Evolutionary conservation across 2,888 invertebrate genomes (phyloP), one percentile per base, ranked within the genome.

Genomic region (Pollenia griseotomentosa): DNA sequence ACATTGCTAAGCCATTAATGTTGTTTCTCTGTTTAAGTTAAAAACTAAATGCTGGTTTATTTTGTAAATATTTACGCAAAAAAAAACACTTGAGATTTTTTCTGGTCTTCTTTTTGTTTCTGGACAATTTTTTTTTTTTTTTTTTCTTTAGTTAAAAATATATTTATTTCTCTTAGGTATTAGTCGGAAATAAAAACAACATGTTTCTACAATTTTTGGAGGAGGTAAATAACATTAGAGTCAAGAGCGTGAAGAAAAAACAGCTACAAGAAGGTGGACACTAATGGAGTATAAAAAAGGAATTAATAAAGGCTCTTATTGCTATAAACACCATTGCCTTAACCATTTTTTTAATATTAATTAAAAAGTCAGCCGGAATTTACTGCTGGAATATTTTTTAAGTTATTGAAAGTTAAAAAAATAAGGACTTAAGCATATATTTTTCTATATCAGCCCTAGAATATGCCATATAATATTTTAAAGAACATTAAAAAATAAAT

Each of bases 161-260:
- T 59, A 61, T 70, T 61, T 51, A 63, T 73, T 73, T 46, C 57
- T 46, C 23, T 53, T 42, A 55, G 66, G 44, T 42, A 79, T 68
- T 80, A 42, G 55, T 74, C 77, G 68, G 77, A 81, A 77, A 84
- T 87, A 81, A 84, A 84, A 84, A 87, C 87, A 84, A 82, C 81
- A 87, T 84, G 87, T 87, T 87, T 73, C 53, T 57, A 16, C 68
- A 82, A 87, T 87, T 87, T 87, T 84, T 87, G 77, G 78, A 80
- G 84, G 68, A 83, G 81, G 55, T 84, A 81, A 87, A 87, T 87
- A 81, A 78, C 84, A 78, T 71, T 78, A 81, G 6, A 66, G 68
- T 71, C 68, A 63, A 40, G 46, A 61, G 75, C 61, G 73, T 79
- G 73, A 14, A 19, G 16, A 12, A 42, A 44, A 71, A 44, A 14